Evolutionary conservation across 2,113 vertebrate species (phyloP).

Genomic region (Tachysurus fulvidraco): DNA sequence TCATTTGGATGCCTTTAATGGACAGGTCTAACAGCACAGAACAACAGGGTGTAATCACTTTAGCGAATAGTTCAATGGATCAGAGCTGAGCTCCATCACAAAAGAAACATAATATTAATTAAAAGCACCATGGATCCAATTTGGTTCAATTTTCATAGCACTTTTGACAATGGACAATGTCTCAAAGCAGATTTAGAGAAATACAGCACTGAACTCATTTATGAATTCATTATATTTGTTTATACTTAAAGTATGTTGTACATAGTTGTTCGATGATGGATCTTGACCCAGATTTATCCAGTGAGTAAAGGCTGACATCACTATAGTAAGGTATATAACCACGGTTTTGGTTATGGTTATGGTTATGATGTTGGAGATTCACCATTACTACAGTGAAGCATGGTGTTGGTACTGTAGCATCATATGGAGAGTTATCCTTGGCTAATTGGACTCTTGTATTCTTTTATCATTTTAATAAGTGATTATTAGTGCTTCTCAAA

Average conservation of each 20-base stretch:
- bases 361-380: neutral
- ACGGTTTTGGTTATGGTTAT: too few relatives aligned
- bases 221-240: neutral
- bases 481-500: neutral
- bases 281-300: neutral
- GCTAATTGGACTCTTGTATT: neutral
- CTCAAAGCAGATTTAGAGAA: neutral
- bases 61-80: neutral
- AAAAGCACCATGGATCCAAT: neutral
- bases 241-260: neutral
- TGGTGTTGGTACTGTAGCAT: neutral
- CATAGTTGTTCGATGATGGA: neutral
- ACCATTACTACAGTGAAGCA: neutral
- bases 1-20: constrained; percentile 3
- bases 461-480: neutral
- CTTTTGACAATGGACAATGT: neutral
- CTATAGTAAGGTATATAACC: neutral
- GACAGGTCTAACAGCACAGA: neutral
- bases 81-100: constrained; percentile 6
- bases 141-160: neutral
- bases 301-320: neutral
- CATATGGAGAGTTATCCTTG: neutral
- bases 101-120: neutral
- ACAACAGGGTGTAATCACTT: neutral
- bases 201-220: neutral